Conservation (phyloP, 2,888 invertebrate species). For the Melinaea marsaeus region DNA sequence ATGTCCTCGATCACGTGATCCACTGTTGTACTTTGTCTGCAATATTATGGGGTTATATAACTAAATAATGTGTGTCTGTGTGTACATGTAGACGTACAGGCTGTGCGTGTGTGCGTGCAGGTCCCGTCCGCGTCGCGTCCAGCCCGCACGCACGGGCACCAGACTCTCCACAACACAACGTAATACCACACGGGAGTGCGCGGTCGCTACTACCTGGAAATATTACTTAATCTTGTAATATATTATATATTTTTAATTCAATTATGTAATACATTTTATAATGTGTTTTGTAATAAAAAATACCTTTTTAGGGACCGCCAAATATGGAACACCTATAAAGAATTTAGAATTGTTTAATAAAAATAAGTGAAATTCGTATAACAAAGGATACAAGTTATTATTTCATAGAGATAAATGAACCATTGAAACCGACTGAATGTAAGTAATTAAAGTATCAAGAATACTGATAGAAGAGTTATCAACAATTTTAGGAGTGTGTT, state of each 20-base stretch:
- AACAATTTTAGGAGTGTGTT: too few relatives aligned
- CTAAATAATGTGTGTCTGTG: background rate
- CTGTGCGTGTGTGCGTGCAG: conserved; percentile 33
- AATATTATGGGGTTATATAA: conserved; percentile 13
- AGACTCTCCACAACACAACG: conserved; percentile 80
- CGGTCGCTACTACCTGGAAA: conserved; percentile 52
- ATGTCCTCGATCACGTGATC: conserved; percentile 59
- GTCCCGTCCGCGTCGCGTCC: conserved; percentile 58
- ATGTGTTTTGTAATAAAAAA: background rate
- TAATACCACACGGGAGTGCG: conserved; percentile 71
- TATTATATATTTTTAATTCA: conserved; percentile 25
- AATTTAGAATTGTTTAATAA: conserved; percentile 11
- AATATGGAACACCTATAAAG: conserved; percentile 72
- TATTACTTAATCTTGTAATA: background rate
- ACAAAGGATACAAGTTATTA: too few relatives aligned
- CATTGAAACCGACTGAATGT: too few relatives aligned
- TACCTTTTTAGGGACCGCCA: conserved; percentile 64
- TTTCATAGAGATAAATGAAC: too few relatives aligned
- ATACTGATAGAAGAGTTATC: too few relatives aligned
- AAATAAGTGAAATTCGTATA: too few relatives aligned
- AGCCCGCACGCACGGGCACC: conserved; percentile 78
- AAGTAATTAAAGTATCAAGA: too few relatives aligned
- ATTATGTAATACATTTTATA: background rate
- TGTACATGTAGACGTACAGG: background rate
- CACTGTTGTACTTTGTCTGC: conserved; percentile 61